Base-by-base conservation (phyloP, 1,140 invertebrate species). In the Drosophila punjabiensis region DNA sequence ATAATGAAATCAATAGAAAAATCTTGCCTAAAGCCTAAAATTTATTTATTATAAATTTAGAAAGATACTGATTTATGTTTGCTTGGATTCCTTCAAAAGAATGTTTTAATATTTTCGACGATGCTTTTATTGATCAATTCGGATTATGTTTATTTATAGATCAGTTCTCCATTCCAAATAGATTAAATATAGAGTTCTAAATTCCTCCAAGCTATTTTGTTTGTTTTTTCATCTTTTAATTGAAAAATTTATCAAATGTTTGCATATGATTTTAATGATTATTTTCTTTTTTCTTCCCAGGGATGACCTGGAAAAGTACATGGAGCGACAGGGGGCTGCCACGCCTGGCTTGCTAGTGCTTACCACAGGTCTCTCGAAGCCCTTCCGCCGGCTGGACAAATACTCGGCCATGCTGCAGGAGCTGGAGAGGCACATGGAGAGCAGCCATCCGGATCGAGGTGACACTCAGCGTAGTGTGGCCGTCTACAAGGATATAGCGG, bases 381-480 rank as follows among this genome's bases (percentile, higher is more conserved):
- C 98, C 8, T 99, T 99, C 93, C 95, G 98, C 56, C 95, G 98
- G 66, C 94, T 99, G 35, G 98, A 99, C 82, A 99, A 99, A 93
- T 99, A 99, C 93, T 96, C 98, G 8, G 96, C 96, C 33, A 97
- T 97, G 95, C 94, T 99, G 20, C 98, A 99, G 94, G 99, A 99
- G 93, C 93, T 99, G 53, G 98, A 99, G 88, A 94, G 98, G 70
- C 98, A 99, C 92, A 97, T 99, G 37, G 97, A 98, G 94, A 98
- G 99, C 93, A 97, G 96, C 91, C 98, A 99, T 94, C 95, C 97
- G 4, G 99, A 99, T 94, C 94, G 98, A 76, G 99, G 99, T 4
- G 98, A 99, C 92, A 98, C 98, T 2, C 98, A 99, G 93, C 94
- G 99, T 73, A 98, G 98, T 48, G 96, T 98, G 81, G 96, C 96